A percentile compares a stretch with the other conserved stretches of the same genome.
phyloP scores from a whole-genome alignment of 1,140 invertebrate genomes.

The Leucophenga varia region DNA sequence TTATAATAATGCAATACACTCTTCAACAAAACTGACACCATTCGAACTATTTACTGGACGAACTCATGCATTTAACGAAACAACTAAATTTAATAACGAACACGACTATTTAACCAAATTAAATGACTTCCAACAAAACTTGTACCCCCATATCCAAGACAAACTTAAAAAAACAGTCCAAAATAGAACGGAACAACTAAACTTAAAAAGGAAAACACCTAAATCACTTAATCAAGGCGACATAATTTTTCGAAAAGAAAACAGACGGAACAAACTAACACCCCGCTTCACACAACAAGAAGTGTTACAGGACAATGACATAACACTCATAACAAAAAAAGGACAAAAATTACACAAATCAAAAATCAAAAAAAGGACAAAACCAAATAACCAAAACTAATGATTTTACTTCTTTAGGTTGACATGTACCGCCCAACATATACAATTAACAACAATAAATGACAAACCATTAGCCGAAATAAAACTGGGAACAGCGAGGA shows the following conservation, averaged over 20 bases:
- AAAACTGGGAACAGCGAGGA: no score
- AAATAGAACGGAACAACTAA: not conserved
- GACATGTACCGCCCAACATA: no score
- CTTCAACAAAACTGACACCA: no score
- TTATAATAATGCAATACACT: no score
- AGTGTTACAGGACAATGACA: not conserved
- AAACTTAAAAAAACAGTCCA: not conserved
- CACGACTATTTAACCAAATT: constrained; percentile 13
- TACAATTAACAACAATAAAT: no score
- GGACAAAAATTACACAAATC: constrained; percentile 11
- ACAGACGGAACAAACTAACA: constrained; percentile 10
- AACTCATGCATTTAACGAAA: constrained; percentile 9
- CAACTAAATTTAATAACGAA: constrained; percentile 4
- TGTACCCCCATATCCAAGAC: constrained; percentile 3
- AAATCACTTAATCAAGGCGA: not conserved
- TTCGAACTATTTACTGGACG: constrained; percentile 10
- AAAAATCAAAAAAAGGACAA: no score
- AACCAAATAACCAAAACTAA: no score
- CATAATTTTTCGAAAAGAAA: constrained; percentile 7
- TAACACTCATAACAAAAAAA: constrained; percentile 3
- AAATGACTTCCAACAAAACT: constrained; percentile 3
- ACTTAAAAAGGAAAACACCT: not conserved
- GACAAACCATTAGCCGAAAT: no score
- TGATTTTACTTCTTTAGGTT: no score
- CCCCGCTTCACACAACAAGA: constrained; percentile 4